Evolutionary conservation across 2,888 invertebrate genomes (phyloP), one percentile per base, ranked within the genome.

Genomic region (Euplexia lucipara): DNA sequence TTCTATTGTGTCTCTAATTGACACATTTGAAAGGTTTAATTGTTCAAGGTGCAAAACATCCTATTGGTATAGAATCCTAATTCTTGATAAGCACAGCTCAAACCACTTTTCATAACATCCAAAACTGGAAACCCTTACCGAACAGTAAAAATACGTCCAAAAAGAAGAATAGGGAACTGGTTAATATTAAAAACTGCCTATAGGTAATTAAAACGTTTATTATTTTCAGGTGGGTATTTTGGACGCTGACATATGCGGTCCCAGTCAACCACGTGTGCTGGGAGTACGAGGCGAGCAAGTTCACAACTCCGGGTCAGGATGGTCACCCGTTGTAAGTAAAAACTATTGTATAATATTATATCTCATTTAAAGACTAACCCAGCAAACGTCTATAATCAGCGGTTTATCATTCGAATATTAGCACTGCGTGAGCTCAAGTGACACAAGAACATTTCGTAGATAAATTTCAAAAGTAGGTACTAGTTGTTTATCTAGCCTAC

Each of bases 161-260:
- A 12, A 22, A 12, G 12, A 16, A 35, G 16, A 10, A 14, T 37
- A n/a, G n/a, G n/a, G n/a, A n/a, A n/a, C n/a, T n/a, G n/a, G n/a
- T n/a, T n/a, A n/a, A n/a, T n/a, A n/a, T n/a, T n/a, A n/a, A n/a
- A n/a, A n/a, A n/a, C n/a, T n/a, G n/a, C n/a, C n/a, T n/a, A n/a
- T n/a, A n/a, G n/a, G n/a, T 41, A 6, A 12, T 10, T 14, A 3
- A 10, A 14, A 34, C 20, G 2, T 35, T 48, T 1, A 16, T 49
- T n/a, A 78, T 30, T 68, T 90, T 81, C 87, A 98, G 98, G 97
- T 99, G 75, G 99, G 98, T 20, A 97, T 99, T 8, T 93, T 99
- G 80, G 99, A 99, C 93, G 97, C 99, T 60, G 99, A 99, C 90
- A 98, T 99, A 81, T 99, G 99, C 95, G 99, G 99, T 0, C 99